Percentiles rank a stretch among this genome's conserved stretches.
These are phyloP conservation scores for Clarias batrachus DNA, from an alignment of 2,113 vertebrate genomes.

Conservation along the genomic window DNA sequence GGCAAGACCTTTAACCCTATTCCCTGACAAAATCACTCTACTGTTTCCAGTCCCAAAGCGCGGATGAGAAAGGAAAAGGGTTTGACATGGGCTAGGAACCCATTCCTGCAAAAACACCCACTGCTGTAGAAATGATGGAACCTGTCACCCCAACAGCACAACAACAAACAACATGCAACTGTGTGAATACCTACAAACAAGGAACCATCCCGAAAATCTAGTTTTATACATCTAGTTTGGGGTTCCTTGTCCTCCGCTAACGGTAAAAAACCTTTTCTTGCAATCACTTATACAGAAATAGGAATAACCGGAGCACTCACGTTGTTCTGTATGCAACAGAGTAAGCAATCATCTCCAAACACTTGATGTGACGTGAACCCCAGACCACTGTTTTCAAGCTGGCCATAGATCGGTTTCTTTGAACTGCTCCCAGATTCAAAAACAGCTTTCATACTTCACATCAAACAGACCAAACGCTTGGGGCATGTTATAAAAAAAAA, in stretches of 20 bases:
- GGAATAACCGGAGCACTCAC: background rate
- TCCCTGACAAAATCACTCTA: no score
- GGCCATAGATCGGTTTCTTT: background rate
- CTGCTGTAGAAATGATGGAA: no score
- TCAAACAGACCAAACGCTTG: background rate
- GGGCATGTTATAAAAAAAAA: background rate
- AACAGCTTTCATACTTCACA: background rate
- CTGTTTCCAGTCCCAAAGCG: no score
- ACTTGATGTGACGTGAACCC: background rate
- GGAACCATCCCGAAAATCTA: background rate
- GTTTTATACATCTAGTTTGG: background rate
- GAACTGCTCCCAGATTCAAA: background rate
- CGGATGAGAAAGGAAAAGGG: no score
- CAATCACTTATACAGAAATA: background rate
- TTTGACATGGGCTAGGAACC: no score
- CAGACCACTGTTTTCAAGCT: background rate
- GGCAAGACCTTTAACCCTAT: no score
- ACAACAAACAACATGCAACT: no score
- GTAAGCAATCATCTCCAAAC: background rate
- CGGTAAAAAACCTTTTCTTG: background rate
- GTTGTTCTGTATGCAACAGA: background rate
- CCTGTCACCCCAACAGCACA: no score
- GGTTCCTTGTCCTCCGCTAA: background rate
- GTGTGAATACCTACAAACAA: background rate
- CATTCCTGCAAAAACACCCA: no score